Percentiles rank a stretch among this genome's conserved stretches.
Evolutionary conservation across 2,888 invertebrate species (phyloP).

Genomic region (Lottia scabra): DNA sequence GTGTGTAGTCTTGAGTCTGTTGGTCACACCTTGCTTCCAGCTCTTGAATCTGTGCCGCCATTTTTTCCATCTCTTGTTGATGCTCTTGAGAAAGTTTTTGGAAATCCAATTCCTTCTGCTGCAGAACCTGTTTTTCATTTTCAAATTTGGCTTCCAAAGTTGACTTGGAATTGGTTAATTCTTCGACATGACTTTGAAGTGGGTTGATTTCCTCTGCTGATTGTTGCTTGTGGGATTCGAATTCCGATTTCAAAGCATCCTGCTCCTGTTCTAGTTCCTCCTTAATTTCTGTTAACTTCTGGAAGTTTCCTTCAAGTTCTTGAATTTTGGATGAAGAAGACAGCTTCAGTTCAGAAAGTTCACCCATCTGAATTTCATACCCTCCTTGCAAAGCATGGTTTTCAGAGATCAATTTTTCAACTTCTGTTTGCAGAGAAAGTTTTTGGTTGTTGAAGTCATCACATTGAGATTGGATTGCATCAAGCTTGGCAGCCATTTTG

Average conservation of each 20-base stretch:
- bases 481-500: background rate
- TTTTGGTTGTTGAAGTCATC: background rate
- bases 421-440: background rate
- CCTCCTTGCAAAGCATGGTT: conserved; percentile 17
- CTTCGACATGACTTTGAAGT: background rate
- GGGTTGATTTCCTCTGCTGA: conserved; percentile 5
- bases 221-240: conserved; percentile 5
- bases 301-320: conserved; percentile 9
- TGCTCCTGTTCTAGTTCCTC: too few species aligned
- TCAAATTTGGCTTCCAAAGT: background rate
- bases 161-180: background rate
- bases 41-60: background rate
- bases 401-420: conserved; percentile 6
- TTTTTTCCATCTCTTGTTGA: background rate
- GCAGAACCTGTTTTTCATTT: background rate
- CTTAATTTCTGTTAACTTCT: background rate
- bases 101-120: background rate
- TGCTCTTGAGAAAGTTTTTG: background rate
- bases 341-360: conserved; percentile 16
- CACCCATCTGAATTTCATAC: conserved; percentile 6
- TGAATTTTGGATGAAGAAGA: conserved; percentile 21
- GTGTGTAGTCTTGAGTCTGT: background rate
- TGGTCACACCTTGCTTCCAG: background rate
- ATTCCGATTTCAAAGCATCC: background rate
- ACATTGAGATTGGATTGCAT: background rate